These are phyloP conservation scores for Ips typographus DNA, from an alignment of 1,140 invertebrate genomes.

Conservation along the genomic window DNA sequence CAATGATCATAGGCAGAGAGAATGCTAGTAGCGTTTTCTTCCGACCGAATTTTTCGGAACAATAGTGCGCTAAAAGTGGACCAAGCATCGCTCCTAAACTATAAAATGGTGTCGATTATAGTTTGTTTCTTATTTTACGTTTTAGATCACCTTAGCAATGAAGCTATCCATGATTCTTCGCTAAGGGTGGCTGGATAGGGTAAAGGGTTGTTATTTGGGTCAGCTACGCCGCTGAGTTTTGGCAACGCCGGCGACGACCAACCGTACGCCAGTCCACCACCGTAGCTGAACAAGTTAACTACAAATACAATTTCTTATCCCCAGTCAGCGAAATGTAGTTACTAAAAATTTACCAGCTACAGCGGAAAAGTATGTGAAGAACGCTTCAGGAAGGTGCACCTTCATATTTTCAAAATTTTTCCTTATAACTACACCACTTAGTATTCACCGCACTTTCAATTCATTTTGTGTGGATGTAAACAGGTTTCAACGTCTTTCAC, in stretches of 20 bases:
- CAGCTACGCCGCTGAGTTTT: slow-evolving; percentile 14
- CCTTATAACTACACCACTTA: too few relatives aligned
- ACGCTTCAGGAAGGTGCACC: too few relatives aligned
- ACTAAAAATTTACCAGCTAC: too few relatives aligned
- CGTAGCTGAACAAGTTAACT: slow-evolving; percentile 33
- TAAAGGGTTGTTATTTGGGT: slow-evolving; percentile 32
- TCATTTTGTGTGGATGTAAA: too few relatives aligned
- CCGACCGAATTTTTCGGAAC: slow-evolving; percentile 30
- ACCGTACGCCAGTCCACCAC: slow-evolving; percentile 28
- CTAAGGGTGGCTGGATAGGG: slow-evolving; percentile 16
- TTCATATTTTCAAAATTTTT: too few relatives aligned
- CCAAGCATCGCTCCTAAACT: slow-evolving; percentile 33
- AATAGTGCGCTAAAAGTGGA: slow-evolving; percentile 23
- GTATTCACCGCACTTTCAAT: too few relatives aligned
- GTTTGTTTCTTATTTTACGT: neutral
- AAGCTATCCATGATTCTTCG: slow-evolving; percentile 39
- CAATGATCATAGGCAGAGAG: slow-evolving; percentile 30
- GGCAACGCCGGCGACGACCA: slow-evolving; percentile 35
- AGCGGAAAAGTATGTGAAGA: too few relatives aligned
- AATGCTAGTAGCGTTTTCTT: slow-evolving; percentile 30
- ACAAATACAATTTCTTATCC: neutral
- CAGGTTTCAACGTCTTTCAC: too few relatives aligned
- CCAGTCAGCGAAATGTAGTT: too few relatives aligned
- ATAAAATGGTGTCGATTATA: slow-evolving; percentile 6
- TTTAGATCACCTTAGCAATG: slow-evolving; percentile 25